Conservation (phyloP, 2,888 invertebrate genomes). For the Sceliomorpha sp. region DNA sequence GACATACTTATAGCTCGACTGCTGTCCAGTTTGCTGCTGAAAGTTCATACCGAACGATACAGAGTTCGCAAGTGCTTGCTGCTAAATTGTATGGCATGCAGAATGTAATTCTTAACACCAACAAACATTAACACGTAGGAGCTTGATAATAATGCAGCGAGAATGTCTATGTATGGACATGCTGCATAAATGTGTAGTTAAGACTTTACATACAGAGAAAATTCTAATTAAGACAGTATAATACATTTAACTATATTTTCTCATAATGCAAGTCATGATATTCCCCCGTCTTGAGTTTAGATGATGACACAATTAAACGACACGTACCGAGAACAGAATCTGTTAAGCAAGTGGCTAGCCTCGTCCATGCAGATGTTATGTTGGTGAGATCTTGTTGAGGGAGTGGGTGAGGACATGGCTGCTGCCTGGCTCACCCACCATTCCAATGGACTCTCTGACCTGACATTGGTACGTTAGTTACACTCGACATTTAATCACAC, state of each 20-base stretch:
- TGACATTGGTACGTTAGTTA: constrained; percentile 74
- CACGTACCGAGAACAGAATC: constrained; percentile 77
- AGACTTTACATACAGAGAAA: background rate
- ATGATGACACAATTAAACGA: constrained; percentile 55
- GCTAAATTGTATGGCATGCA: constrained; percentile 55
- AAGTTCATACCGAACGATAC: constrained; percentile 55
- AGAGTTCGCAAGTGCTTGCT: too few relatives aligned
- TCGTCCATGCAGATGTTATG: constrained; percentile 78
- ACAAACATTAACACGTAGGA: constrained; percentile 55
- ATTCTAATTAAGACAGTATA: background rate
- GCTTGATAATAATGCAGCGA: constrained; percentile 56
- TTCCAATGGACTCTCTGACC: constrained; percentile 79
- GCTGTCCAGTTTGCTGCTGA: constrained; percentile 85
- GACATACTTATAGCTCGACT: constrained; percentile 90
- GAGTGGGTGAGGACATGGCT: constrained; percentile 79
- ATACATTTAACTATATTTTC: too few relatives aligned
- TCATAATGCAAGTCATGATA: background rate
- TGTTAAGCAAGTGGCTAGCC: constrained; percentile 79
- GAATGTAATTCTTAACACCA: constrained; percentile 46
- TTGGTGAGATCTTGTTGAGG: constrained; percentile 75
- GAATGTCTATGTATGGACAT: constrained; percentile 48
- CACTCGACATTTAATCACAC: constrained; percentile 59
- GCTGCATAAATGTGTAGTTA: constrained; percentile 31
- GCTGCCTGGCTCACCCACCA: constrained; percentile 79
- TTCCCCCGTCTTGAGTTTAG: constrained; percentile 14